Conservation (phyloP, 2,888 invertebrate species). For the Himalopsyche tibetana region DNA sequence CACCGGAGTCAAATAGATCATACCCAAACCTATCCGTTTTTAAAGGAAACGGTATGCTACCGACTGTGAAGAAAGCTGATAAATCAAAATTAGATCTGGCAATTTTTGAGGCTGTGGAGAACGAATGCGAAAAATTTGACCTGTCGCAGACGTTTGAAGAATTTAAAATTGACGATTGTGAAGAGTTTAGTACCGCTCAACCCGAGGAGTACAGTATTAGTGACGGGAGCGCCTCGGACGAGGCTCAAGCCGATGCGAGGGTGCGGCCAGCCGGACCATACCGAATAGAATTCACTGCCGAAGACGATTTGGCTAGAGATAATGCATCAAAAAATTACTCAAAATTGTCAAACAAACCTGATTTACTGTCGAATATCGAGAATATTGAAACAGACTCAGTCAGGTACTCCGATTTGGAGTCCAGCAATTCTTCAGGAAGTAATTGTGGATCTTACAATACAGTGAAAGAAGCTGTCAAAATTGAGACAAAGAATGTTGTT, state of each 20-base stretch:
- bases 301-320: conserved; percentile 60
- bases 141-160: conserved; percentile 88
- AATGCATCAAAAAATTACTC: conserved; percentile 70
- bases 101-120: conserved; percentile 72
- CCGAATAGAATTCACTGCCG: conserved; percentile 64
- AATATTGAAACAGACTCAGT: conserved; percentile 79
- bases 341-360: conserved; percentile 77
- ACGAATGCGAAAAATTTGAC: conserved; percentile 79
- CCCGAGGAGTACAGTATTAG: conserved; percentile 77
- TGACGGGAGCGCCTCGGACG: conserved; percentile 74
- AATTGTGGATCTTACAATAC: conserved; percentile 75
- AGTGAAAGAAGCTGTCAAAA: conserved; percentile 71
- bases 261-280: conserved; percentile 57
- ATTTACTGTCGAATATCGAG: conserved; percentile 77
- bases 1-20: conserved; percentile 74
- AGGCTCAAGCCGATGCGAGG: conserved; percentile 65
- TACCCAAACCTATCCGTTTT: conserved; percentile 67
- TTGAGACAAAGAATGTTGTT: conserved; percentile 68
- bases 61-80: conserved; percentile 56
- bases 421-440: conserved; percentile 77
- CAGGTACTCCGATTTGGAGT: conserved; percentile 83
- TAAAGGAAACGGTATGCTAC: conserved; percentile 47
- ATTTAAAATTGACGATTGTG: conserved; percentile 85
- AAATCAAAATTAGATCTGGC: conserved; percentile 70
- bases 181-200: conserved; percentile 73